Conservation (phyloP, 2,113 vertebrate genomes). For the Equus przewalskii region DNA sequence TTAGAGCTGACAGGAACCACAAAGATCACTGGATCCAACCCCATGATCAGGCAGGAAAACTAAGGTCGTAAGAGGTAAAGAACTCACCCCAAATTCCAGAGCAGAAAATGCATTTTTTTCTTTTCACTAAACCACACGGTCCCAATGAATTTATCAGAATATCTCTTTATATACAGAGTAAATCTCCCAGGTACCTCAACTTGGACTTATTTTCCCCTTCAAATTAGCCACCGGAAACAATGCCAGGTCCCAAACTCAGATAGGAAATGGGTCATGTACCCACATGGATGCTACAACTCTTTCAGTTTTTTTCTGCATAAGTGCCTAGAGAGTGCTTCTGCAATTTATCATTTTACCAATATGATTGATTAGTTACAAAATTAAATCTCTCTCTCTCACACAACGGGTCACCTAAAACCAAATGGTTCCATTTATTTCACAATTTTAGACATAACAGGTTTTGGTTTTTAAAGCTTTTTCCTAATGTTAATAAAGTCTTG, state of each 20-base stretch:
- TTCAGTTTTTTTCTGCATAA: background rate
- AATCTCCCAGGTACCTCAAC: background rate
- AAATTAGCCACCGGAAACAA: background rate
- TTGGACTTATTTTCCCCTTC: background rate
- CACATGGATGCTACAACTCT: background rate
- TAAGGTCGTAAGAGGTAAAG: background rate
- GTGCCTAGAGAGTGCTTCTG: background rate
- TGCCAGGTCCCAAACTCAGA: too few relatives aligned
- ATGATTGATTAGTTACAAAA: background rate
- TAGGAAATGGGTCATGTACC: fast-evolving
- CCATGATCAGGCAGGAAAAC: background rate
- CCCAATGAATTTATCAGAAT: background rate
- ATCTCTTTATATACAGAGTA: background rate
- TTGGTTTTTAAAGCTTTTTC: background rate
- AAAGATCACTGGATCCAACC: background rate
- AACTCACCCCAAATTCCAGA: background rate
- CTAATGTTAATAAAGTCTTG: background rate
- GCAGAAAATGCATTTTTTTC: background rate
- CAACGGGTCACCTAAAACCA: background rate
- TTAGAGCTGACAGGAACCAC: background rate
- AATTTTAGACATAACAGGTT: background rate
- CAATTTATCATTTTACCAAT: background rate
- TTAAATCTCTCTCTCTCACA: background rate
- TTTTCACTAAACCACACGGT: background rate
- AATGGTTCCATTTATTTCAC: background rate